phyloP scores from a whole-genome alignment of 2,888 invertebrate species.

The Eustalomyia histrio region DNA sequence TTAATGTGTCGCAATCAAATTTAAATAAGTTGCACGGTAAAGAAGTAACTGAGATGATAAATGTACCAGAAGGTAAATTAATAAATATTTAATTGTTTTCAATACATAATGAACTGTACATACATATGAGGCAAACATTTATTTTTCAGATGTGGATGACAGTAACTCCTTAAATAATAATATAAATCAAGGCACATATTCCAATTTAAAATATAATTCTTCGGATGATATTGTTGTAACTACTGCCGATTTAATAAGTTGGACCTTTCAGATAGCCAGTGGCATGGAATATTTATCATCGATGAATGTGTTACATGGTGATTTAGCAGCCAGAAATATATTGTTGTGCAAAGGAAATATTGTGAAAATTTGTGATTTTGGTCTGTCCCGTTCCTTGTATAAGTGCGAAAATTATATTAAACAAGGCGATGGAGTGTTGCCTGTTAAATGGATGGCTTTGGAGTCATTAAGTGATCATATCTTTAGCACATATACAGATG shows the following conservation, averaged over 20 bases:
- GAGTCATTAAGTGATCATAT: slow-evolving; percentile 94
- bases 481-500: slow-evolving; percentile 96
- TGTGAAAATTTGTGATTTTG: slow-evolving; percentile 98
- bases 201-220: slow-evolving; percentile 88
- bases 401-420: slow-evolving; percentile 94
- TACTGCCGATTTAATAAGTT: slow-evolving; percentile 91
- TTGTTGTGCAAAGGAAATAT: slow-evolving; percentile 92
- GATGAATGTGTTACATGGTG: slow-evolving; percentile 92
- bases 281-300: too few relatives aligned
- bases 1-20: slow-evolving; percentile 74
- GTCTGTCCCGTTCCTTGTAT: slow-evolving; percentile 94
- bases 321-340: slow-evolving; percentile 94
- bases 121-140: too few relatives aligned
- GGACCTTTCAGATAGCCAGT: slow-evolving; percentile 95
- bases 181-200: slow-evolving; percentile 88
- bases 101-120: too few relatives aligned
- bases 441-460: slow-evolving; percentile 98
- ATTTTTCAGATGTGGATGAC: slow-evolving; percentile 78
- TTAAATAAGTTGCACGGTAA: slow-evolving; percentile 76
- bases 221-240: slow-evolving; percentile 83
- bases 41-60: slow-evolving; percentile 75
- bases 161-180: slow-evolving; percentile 82
- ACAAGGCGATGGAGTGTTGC: slow-evolving; percentile 90
- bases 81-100: neutral
- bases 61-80: slow-evolving; percentile 76